Percentiles rank a stretch among this genome's conserved stretches.
These are phyloP conservation scores for Rousettus madagascariensis DNA, from an alignment of 2,797 vertebrate genomes.

Conservation along the genomic window DNA sequence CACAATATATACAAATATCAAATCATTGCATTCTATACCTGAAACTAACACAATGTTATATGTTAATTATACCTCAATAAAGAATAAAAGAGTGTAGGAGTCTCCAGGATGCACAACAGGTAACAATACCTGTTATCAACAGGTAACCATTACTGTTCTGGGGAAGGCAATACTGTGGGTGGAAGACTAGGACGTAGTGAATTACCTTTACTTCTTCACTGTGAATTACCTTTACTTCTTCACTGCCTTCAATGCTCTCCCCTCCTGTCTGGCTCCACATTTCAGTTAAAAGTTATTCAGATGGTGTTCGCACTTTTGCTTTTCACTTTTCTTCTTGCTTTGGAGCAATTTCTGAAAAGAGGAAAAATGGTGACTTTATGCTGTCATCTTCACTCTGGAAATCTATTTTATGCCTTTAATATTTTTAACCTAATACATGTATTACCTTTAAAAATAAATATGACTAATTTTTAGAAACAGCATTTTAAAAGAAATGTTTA, in stretches of 20 bases:
- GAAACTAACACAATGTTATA: not conserved
- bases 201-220: not conserved
- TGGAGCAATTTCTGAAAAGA: not conserved
- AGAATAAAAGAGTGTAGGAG: not conserved
- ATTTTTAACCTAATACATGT: not conserved
- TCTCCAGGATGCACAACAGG: not conserved
- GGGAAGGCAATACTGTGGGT: too few species aligned
- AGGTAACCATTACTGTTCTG: not conserved
- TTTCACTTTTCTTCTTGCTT: not conserved
- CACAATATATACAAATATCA: not conserved
- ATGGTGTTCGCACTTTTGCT: not conserved
- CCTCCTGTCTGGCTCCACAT: fast-evolving
- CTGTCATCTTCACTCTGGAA: not conserved
- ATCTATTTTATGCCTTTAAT: not conserved
- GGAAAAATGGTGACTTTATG: not conserved
- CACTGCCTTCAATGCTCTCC: not conserved
- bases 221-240: not conserved
- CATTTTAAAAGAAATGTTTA: not conserved
- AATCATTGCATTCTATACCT: not conserved
- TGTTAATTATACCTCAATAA: not conserved
- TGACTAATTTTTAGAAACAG: not conserved
- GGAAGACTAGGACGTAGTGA: not conserved
- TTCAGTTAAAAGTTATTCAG: not conserved
- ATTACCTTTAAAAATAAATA: not conserved
- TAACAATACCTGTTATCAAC: too few species aligned